Conservation (phyloP, 2,113 vertebrate species). For the Hippolais icterina region DNA sequence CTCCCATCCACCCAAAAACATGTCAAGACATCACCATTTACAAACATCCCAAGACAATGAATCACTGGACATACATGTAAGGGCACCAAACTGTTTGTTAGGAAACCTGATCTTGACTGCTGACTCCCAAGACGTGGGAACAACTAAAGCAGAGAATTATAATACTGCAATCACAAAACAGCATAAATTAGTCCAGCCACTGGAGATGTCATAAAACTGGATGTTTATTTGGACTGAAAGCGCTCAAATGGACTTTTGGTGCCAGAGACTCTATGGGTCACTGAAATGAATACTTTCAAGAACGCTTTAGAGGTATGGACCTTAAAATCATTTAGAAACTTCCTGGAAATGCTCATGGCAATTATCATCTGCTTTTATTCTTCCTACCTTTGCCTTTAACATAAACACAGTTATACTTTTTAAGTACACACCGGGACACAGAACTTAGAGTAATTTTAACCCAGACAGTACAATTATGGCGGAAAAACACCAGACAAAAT, state of each 20-base stretch:
- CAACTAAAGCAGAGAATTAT: not conserved
- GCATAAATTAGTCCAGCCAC: not conserved
- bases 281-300: not conserved
- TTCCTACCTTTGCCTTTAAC: not conserved
- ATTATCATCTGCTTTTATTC: not conserved
- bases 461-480: not conserved
- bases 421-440: not conserved
- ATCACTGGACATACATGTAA: not conserved
- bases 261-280: not conserved
- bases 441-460: not conserved
- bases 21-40: not conserved
- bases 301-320: not conserved
- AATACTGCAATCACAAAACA: not conserved
- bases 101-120: not conserved
- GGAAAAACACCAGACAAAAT: not conserved
- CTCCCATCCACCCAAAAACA: not conserved
- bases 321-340: not conserved
- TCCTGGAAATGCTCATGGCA: not conserved
- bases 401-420: not conserved
- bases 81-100: not conserved
- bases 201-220: not conserved
- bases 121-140: not conserved
- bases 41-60: not conserved
- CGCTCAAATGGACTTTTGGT: not conserved
- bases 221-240: not conserved